A percentile compares a stretch with the other conserved stretches of the same genome.
Evolutionary conservation across 2,888 invertebrate genomes (phyloP).

Genomic region (Pandemis corylana): DNA sequence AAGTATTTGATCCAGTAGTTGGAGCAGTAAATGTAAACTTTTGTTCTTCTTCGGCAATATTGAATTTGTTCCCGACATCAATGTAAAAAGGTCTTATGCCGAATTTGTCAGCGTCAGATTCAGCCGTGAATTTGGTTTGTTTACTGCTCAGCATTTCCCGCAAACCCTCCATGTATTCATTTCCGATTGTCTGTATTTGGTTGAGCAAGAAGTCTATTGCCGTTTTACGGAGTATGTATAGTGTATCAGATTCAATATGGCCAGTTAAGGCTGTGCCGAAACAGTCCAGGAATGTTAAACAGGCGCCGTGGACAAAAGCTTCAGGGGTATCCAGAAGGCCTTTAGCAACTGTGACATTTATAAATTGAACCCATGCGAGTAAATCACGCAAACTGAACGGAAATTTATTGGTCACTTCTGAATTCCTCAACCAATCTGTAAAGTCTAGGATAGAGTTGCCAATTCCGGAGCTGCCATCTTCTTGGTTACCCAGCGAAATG

Average conservation of each 20-base stretch:
- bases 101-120: constrained; percentile 78
- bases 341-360: constrained; percentile 86
- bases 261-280: constrained; percentile 93
- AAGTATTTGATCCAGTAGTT: constrained; percentile 92
- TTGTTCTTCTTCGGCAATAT: constrained; percentile 55
- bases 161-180: constrained; percentile 64
- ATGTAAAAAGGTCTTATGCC: constrained; percentile 93
- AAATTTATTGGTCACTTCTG: constrained; percentile 90
- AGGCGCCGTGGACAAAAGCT: constrained; percentile 95
- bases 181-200: constrained; percentile 78
- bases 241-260: constrained; percentile 85
- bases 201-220: constrained; percentile 85
- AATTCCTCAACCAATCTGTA: constrained; percentile 89
- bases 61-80: constrained; percentile 73
- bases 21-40: constrained; percentile 91
- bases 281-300: constrained; percentile 95
- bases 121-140: constrained; percentile 66
- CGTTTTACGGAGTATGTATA: constrained; percentile 73
- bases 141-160: constrained; percentile 65
- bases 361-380: constrained; percentile 96
- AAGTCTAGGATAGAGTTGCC: constrained; percentile 92
- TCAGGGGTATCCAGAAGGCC: constrained; percentile 80
- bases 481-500: constrained; percentile 82
- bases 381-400: constrained; percentile 96
- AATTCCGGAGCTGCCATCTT: constrained; percentile 84